These are phyloP conservation scores for Paracentrotus lividus DNA, from an alignment of 53 echinoderm and acorn worm genomes.

Conservation along the genomic window DNA sequence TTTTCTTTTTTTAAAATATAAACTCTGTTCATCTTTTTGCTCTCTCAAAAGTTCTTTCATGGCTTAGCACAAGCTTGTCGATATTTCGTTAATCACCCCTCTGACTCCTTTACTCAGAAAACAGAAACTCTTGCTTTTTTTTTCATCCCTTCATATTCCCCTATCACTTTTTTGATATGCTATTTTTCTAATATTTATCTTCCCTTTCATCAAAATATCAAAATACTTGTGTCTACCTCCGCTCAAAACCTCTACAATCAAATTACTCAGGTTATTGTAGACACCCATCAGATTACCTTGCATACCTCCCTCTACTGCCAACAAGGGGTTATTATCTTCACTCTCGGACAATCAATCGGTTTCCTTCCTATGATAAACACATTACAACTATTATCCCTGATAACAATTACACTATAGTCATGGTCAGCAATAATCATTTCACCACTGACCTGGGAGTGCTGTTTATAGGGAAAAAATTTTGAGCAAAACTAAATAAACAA, in stretches of 20 bases:
- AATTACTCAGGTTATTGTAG: background rate
- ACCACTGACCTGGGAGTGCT: constrained; percentile 14
- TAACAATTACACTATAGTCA: background rate
- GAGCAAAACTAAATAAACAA: too few relatives aligned
- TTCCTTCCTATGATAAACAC: constrained; percentile 30
- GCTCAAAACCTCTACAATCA: background rate
- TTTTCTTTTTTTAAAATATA: background rate
- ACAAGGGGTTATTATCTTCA: background rate
- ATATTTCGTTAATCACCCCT: too few relatives aligned
- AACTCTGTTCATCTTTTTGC: too few relatives aligned
- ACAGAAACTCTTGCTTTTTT: too few relatives aligned
- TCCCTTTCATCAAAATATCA: background rate
- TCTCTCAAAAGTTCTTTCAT: background rate
- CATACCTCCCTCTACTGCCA: background rate
- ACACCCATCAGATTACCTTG: background rate
- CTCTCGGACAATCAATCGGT: background rate
- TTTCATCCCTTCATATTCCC: too few relatives aligned
- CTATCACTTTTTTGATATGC: too few relatives aligned
- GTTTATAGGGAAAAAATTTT: background rate
- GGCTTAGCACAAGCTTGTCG: too few relatives aligned
- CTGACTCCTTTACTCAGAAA: too few relatives aligned
- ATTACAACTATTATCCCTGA: constrained; percentile 13
- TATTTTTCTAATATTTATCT: background rate
- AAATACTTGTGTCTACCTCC: background rate
- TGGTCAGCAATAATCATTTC: background rate